These are phyloP conservation scores for Drosophila obscura DNA, from an alignment of 1,140 invertebrate species.

Conservation along the genomic window DNA sequence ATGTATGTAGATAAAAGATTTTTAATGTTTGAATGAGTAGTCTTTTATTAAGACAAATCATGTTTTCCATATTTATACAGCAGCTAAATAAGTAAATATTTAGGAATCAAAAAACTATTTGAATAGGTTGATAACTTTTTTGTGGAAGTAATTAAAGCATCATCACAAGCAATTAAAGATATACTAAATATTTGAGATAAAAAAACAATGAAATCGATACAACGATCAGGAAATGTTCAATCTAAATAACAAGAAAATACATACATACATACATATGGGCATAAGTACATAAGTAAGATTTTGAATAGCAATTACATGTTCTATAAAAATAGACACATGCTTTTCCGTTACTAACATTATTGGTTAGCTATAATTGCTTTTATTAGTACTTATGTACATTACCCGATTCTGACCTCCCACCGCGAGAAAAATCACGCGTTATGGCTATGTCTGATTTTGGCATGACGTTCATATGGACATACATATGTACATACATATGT, in stretches of 20 bases:
- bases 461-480: not conserved
- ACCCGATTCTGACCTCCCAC: constrained; percentile 20
- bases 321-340: constrained; percentile 2
- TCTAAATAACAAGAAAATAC: not conserved
- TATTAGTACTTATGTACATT: not conserved
- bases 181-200: too few species aligned
- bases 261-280: not conserved
- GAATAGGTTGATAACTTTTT: too few species aligned
- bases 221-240: too few species aligned
- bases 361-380: constrained; percentile 4
- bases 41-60: not conserved
- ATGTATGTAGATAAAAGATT: not conserved
- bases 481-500: not conserved
- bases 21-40: not conserved
- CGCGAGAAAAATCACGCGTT: constrained; percentile 31
- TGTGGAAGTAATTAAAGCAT: too few species aligned
- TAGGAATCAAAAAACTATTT: too few species aligned
- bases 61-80: too few species aligned
- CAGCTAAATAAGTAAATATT: too few species aligned
- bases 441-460: not conserved
- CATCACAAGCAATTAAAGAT: too few species aligned
- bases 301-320: not conserved
- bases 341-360: constrained; percentile 23
- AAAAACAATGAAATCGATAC: too few species aligned
- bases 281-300: not conserved